These are phyloP conservation scores for Drosophila mimica DNA, from an alignment of 2,888 invertebrate genomes.

Conservation along the genomic window DNA sequence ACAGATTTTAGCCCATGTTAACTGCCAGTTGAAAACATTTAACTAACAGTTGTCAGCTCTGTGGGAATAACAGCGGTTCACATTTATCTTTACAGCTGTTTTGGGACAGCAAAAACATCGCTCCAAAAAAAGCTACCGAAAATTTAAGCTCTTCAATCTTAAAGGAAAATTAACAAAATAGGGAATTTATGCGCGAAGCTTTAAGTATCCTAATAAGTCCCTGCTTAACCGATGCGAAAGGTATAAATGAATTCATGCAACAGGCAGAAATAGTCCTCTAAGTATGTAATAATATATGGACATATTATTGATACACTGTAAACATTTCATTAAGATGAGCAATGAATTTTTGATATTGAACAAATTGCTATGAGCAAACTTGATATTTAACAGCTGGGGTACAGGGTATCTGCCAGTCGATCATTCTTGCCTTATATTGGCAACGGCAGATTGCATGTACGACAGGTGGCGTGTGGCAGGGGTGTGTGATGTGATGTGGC, in stretches of 20 bases:
- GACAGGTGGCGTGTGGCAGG: conserved; percentile 6
- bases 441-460: conserved; percentile 32
- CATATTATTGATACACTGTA: neutral
- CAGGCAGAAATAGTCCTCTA: neutral
- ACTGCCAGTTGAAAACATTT: neutral
- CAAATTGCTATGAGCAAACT: no score
- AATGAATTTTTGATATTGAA: no score
- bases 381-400: neutral
- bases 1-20: neutral
- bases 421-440: neutral
- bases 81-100: neutral
- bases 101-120: neutral
- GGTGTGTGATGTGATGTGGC: neutral
- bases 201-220: neutral
- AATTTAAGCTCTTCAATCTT: neutral
- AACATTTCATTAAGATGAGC: neutral
- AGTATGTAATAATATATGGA: neutral
- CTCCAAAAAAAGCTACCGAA: neutral
- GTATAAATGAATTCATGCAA: neutral
- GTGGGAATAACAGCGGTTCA: neutral
- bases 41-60: neutral
- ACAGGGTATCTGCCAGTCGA: neutral
- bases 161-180: neutral
- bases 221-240: neutral
- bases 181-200: neutral